These are phyloP conservation scores for Pterostichus niger DNA, from an alignment of 2,888 invertebrate genomes.

Conservation along the genomic window DNA sequence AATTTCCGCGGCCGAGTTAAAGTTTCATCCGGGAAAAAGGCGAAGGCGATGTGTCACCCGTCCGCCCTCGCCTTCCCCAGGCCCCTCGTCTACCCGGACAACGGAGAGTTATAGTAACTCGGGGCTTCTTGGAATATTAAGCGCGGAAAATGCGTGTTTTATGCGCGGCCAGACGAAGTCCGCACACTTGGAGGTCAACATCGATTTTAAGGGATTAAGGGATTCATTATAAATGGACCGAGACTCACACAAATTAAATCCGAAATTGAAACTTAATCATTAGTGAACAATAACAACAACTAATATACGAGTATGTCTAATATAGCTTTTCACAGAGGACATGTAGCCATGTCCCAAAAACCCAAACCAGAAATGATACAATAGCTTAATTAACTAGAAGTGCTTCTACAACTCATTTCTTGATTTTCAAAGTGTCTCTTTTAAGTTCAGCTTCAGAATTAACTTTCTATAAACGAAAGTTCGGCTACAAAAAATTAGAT, in stretches of 20 bases:
- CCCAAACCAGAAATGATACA: too few species aligned
- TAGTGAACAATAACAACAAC: too few species aligned
- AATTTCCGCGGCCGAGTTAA: slow-evolving; percentile 58
- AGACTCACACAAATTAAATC: not conserved
- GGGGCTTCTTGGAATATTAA: slow-evolving; percentile 49
- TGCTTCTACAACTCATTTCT: too few species aligned
- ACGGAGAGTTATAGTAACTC: slow-evolving; percentile 39
- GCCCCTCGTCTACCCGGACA: not conserved
- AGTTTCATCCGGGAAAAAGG: slow-evolving; percentile 56
- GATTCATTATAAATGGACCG: not conserved
- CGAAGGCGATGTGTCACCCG: slow-evolving; percentile 37
- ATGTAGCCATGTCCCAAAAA: too few species aligned
- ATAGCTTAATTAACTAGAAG: not conserved
- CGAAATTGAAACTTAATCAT: too few species aligned
- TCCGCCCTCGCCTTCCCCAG: not conserved
- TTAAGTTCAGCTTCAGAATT: too few species aligned
- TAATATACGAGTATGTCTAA: too few species aligned
- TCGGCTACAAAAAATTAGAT: too few species aligned
- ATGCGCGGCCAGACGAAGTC: not conserved
- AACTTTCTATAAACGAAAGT: too few species aligned
- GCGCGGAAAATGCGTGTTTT: slow-evolving; percentile 37
- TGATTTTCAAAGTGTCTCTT: too few species aligned
- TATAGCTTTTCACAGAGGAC: too few species aligned
- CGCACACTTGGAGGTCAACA: not conserved
- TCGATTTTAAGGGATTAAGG: slow-evolving; percentile 7